Evolutionary conservation across 1,140 invertebrate species (phyloP), one percentile per base, ranked within the genome.

Genomic region (Magallana gigas): DNA sequence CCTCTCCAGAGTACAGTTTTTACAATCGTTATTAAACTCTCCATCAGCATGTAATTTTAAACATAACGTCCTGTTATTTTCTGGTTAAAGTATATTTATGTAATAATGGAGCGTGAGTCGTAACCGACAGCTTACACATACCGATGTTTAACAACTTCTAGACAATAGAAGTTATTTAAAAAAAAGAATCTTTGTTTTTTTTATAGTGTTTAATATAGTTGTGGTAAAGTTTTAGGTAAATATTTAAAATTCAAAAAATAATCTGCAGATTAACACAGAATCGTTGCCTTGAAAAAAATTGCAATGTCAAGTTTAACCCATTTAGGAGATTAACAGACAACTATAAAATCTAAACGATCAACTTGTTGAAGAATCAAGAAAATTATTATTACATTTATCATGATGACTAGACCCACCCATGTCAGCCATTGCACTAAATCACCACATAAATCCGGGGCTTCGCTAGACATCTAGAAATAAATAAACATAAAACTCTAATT

Each of bases 401-500:
- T 76, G 29, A 76, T 76, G 68, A 29, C 23, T 36, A 29, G 68
- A 76, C 23, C 68, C 18, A 29, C 68, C 68, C 68, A 36, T 76
- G 68, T 11, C 68, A 76, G 23, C 14, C 68, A 29, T 76, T 36
- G 36, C 68, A 76, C 36, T 76, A 23, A 76, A 76, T 23, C 11
- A 36, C 68, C 68, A 76, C 68, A 76, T 76, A 76, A 76, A 76
- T 76, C 18, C 68, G 29, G 68, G 9, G 68, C 68, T 76, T 29
- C 23, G 23, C 18, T 12, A 36, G 36, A 76, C 68, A 76, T 12
- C 29, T 76, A 8, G 18, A 76, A 76, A 76, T 76, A 76, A 76
- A 76, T 76, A 76, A 76, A 76, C 68, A 76, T 76, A 76, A 76
- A 76, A 76, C 68, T 76, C 68, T 29, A 76, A 76, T 76, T 76